Percentiles rank a stretch among this genome's conserved stretches.
Evolutionary conservation across 2,888 invertebrate species (phyloP).

Genomic region (Amblyjoppa proteus): DNA sequence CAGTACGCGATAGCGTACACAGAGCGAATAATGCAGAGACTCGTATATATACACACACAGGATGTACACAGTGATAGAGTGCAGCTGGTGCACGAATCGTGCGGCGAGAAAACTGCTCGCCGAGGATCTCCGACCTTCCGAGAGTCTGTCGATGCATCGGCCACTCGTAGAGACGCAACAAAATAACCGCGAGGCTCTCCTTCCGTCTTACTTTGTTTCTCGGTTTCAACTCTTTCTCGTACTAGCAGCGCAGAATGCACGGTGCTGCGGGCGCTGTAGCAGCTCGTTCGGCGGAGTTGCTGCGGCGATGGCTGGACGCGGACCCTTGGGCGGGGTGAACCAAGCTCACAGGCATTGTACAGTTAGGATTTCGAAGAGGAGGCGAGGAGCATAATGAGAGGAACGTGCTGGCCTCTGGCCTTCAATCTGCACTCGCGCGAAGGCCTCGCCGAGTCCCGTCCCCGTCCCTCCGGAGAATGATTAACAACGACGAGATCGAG

Average conservation of each 20-base stretch:
- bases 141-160: conserved; percentile 46
- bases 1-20: not conserved
- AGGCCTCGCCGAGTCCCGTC: conserved; percentile 50
- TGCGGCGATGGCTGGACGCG: conserved; percentile 45
- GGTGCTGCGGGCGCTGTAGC: not conserved
- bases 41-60: not conserved
- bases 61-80: conserved; percentile 18
- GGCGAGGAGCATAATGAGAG: conserved; percentile 79
- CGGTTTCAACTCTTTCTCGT: conserved; percentile 42
- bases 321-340: conserved; percentile 81
- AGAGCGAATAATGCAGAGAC: conserved; percentile 7
- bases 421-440: conserved; percentile 69
- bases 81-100: conserved; percentile 44
- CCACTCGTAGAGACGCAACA: conserved; percentile 60
- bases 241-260: conserved; percentile 1
- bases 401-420: conserved; percentile 82
- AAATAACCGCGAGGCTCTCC: conserved; percentile 59
- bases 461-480: conserved; percentile 50
- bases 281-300: not conserved
- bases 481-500: conserved; percentile 25
- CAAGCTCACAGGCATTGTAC: conserved; percentile 76
- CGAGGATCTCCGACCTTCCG: conserved; percentile 54
- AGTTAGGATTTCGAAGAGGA: conserved; percentile 80
- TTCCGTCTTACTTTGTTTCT: conserved; percentile 50
- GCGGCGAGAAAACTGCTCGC: conserved; percentile 44